phyloP scores from a whole-genome alignment of 2,113 vertebrate species.

The Alouatta palliata region DNA sequence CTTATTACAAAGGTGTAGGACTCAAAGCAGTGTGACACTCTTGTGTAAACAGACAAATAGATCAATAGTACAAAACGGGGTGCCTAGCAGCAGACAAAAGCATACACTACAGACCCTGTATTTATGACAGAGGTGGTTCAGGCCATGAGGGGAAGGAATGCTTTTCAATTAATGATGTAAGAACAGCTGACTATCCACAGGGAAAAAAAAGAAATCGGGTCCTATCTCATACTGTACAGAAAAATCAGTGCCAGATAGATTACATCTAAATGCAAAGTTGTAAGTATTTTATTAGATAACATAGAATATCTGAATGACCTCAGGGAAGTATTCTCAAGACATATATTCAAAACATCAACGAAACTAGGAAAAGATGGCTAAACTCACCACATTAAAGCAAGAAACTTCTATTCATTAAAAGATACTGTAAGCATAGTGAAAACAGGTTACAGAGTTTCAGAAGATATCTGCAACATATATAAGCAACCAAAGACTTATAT shows the following conservation, averaged over 20 bases:
- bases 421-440: background rate
- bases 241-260: background rate
- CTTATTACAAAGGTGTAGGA: background rate
- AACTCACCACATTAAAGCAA: background rate
- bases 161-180: background rate
- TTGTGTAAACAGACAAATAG: background rate
- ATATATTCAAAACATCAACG: background rate
- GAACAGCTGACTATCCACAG: background rate
- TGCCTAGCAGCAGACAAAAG: background rate
- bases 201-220: background rate
- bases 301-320: background rate
- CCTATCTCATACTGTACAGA: background rate
- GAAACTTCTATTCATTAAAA: background rate
- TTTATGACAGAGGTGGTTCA: background rate
- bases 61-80: background rate
- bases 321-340: background rate
- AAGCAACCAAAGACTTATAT: background rate
- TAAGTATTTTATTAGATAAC: constrained; percentile 6
- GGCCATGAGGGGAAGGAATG: background rate
- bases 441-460: background rate
- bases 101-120: background rate
- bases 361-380: background rate
- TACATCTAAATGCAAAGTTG: background rate
- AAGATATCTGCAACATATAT: background rate
- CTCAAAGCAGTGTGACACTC: background rate